Evolutionary conservation across 2,113 vertebrate species (phyloP), one percentile per base, ranked within the genome.

Genomic region (Heterotis niloticus): DNA sequence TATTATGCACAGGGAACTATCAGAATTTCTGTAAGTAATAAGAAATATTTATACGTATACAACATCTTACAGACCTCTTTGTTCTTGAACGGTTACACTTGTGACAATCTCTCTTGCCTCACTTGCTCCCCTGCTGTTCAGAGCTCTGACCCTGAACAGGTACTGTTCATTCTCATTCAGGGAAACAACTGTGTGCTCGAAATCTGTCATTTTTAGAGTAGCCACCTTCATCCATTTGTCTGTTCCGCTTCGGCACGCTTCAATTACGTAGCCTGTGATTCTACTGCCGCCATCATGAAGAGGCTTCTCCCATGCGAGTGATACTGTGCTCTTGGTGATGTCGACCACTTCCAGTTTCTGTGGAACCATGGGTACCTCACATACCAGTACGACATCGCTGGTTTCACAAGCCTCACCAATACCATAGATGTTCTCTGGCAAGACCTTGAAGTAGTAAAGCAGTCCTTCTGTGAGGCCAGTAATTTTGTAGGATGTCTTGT

Each of bases 201-300:
- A 92, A 83, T 96, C 82, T 0, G 94, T 96, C 83, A 92, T 90
- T 88, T 99, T 99, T 82, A 98, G 75, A 0, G 95, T 95, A 77
- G 94, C 94, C 67, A 96, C 96, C 84, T 97, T 99, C 96, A 99
- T 92, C 98, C 98, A 99, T 76, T 95, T 95, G 80, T 99, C 96
- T 4, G 95, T 96, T 78, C 94, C 96, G 81, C 94, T 94, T 89
- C 89, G 96, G 88, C 97, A 96, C 83, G 97, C 97, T 86, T 99
- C 98, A 34, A 98, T 92, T 28, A 98, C 84, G 56, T 99, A 99
- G 67, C 94, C 95, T 0, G 91, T 96, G 84, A 99, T 86, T 83
- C 97, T 94, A 90, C 96, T 98, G 75, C 98, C 98, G 13, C 97
- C 98, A 75, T 99, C 98, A 0, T 99, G 96, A 70, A 94, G 91